A percentile compares a stretch with the other conserved stretches of the same genome.
phyloP scores from a whole-genome alignment of 2,113 vertebrate species.

The Coptodon rendalli region DNA sequence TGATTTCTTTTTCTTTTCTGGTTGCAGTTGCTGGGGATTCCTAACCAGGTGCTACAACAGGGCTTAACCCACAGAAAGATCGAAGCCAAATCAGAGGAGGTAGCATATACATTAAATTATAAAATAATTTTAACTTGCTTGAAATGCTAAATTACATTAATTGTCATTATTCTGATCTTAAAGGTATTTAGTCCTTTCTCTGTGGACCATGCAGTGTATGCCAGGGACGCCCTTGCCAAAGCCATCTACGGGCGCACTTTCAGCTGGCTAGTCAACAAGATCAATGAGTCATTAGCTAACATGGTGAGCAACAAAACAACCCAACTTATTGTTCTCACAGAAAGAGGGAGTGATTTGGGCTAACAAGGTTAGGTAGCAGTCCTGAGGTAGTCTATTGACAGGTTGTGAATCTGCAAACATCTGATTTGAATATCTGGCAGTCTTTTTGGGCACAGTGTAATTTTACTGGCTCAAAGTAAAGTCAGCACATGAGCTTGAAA shows the following conservation, averaged over 20 bases:
- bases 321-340: not conserved
- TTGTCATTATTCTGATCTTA: not conserved
- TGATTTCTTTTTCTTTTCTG: not conserved
- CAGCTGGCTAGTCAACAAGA: conserved; percentile 91
- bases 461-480: not conserved
- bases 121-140: not conserved
- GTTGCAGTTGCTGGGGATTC: conserved; percentile 82
- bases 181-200: conserved; percentile 89
- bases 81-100: conserved; percentile 87
- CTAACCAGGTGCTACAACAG: conserved; percentile 75
- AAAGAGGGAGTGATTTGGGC: not conserved
- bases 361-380: not conserved
- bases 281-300: conserved; percentile 88
- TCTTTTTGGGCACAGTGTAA: not conserved
- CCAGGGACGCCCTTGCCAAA: conserved; percentile 90
- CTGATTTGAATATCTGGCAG: not conserved
- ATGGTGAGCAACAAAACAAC: conserved; percentile 67
- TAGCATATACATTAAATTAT: conserved; percentile 29
- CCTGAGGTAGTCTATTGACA: not conserved
- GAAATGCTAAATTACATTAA: not conserved
- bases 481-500: not conserved
- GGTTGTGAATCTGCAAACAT: not conserved
- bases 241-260: conserved; percentile 89
- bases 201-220: conserved; percentile 81
- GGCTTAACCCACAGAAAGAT: conserved; percentile 88